These are phyloP conservation scores for Diacarnus erythraeanus DNA, from an alignment of 37 sponge, comb jelly and placozoan species.

Conservation along the genomic window DNA sequence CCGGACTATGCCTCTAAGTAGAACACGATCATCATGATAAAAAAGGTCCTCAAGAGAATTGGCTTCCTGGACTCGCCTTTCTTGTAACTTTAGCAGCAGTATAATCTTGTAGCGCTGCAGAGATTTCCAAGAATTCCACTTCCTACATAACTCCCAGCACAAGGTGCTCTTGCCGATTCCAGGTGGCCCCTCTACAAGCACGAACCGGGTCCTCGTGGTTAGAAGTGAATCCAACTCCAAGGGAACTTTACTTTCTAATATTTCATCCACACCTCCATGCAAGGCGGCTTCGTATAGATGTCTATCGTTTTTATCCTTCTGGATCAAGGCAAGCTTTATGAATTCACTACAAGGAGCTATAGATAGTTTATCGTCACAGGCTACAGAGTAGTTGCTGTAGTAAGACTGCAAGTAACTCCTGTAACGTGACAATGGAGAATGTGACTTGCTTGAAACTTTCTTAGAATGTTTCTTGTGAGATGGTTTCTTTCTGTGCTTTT, in stretches of 20 bases:
- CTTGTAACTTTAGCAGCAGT: slow-evolving; percentile 4
- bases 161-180: slow-evolving; percentile 43
- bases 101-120: neutral
- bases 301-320: neutral
- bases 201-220: neutral
- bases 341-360: neutral
- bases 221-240: neutral
- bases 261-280: neutral
- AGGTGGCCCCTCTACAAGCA: slow-evolving; percentile 33
- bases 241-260: too few species aligned
- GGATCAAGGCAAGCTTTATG: neutral
- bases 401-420: too few species aligned
- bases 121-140: neutral
- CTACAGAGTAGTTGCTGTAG: too few species aligned
- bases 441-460: too few species aligned
- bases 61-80: slow-evolving; percentile 12
- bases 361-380: too few species aligned
- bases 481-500: too few species aligned
- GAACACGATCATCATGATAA: neutral
- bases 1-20: neutral
- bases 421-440: too few species aligned
- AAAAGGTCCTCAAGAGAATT: slow-evolving; percentile 3
- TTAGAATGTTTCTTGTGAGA: too few species aligned
- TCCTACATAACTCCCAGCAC: slow-evolving; percentile 13
- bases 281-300: neutral